Percentiles rank a stretch among this genome's conserved stretches.
Conservation (phyloP, 2,797 vertebrate genomes). For the Borostomias antarcticus region DNA sequence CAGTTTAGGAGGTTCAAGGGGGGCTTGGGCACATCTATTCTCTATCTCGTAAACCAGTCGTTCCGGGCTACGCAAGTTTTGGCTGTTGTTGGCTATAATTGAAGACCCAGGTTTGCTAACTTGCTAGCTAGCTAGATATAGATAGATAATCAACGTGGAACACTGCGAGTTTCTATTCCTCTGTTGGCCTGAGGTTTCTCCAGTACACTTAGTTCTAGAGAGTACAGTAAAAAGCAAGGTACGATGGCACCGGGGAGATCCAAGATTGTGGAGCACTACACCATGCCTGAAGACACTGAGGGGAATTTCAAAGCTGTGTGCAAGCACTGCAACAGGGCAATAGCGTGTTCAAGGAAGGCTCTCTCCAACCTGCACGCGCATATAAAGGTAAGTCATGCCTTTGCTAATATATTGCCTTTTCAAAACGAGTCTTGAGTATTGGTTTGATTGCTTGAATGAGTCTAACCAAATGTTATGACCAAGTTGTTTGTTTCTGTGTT, state of each 20-base stretch:
- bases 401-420: no score
- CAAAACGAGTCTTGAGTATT: not conserved
- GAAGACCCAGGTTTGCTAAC: not conserved
- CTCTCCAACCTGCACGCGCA: constrained; percentile 17
- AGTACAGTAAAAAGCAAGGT: no score
- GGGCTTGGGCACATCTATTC: not conserved
- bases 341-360: constrained; percentile 10
- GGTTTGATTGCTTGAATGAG: not conserved
- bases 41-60: not conserved
- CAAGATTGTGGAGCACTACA: constrained; percentile 8
- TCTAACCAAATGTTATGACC: no score
- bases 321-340: constrained; percentile 1
- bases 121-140: not conserved
- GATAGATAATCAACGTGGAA: not conserved
- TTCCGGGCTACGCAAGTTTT: not conserved
- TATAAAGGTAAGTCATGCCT: not conserved
- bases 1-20: no score
- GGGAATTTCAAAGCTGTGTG: constrained; percentile 13
- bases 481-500: not conserved
- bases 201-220: no score
- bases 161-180: not conserved
- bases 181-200: no score
- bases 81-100: not conserved
- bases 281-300: constrained; percentile 8
- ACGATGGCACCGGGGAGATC: constrained; percentile 6